Evolutionary conservation across 37 sponge, comb jelly and placozoan genomes (phyloP).

Genomic region (Chondrosia reniformis): DNA sequence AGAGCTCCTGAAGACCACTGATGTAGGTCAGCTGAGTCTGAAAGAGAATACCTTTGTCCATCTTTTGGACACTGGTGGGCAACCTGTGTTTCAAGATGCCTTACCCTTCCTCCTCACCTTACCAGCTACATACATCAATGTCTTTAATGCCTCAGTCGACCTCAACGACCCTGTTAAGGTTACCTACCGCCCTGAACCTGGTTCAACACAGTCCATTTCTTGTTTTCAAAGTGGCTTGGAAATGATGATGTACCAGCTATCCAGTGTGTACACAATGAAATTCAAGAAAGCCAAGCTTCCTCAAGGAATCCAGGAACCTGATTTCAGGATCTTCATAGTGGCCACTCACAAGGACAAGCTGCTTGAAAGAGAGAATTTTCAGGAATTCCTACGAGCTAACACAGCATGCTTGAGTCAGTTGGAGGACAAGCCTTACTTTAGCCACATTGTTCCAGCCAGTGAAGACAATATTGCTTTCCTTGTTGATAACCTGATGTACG

Average conservation of each 20-base stretch:
- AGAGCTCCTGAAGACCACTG: no score
- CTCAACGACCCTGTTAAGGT: not conserved
- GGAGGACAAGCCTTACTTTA: conserved; percentile 10
- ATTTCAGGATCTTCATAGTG: not conserved
- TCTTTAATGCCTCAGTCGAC: not conserved
- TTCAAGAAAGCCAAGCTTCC: not conserved
- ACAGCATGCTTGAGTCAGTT: no score
- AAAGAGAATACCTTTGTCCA: no score
- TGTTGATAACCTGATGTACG: not conserved
- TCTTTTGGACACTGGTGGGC: no score
- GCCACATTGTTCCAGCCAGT: not conserved
- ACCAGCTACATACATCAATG: no score
- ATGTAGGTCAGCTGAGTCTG: no score
- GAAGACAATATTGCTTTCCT: not conserved
- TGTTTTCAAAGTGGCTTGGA: not conserved
- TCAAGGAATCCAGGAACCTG: not conserved
- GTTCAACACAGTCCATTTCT: no score
- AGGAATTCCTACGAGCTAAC: not conserved
- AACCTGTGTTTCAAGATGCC: no score
- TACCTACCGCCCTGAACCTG: not conserved
- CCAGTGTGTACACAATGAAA: no score
- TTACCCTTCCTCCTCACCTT: no score
- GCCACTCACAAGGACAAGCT: conserved; percentile 1
- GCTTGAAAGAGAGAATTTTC: not conserved
- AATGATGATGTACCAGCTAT: not conserved